Evolutionary conservation across 2,797 vertebrate species (phyloP).

Genomic region (Helarctos malayanus): DNA sequence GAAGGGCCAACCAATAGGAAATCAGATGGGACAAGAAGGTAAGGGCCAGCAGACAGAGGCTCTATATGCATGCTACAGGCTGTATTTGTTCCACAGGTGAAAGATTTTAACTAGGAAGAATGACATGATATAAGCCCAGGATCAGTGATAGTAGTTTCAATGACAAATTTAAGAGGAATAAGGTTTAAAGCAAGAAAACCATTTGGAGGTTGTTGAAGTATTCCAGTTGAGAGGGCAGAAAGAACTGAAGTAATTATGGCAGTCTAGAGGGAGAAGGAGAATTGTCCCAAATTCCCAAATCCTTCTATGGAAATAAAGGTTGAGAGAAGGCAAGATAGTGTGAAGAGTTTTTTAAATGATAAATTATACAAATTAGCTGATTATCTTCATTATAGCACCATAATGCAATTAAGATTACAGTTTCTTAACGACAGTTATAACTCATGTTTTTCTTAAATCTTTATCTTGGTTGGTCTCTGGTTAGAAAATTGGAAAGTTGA

Average conservation of each 20-base stretch:
- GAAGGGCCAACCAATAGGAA: neutral
- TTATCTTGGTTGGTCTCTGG: neutral
- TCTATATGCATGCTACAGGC: neutral
- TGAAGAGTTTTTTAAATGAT: neutral
- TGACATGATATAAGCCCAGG: neutral
- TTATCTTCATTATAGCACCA: neutral
- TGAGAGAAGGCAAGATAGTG: neutral
- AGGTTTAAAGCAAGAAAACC: neutral
- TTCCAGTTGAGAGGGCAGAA: neutral
- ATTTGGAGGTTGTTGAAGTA: neutral
- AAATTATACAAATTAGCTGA: neutral
- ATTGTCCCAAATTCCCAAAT: neutral
- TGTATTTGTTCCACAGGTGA: neutral
- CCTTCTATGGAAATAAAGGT: constrained; percentile 19
- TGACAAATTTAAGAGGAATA: neutral
- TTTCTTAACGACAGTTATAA: constrained; percentile 45
- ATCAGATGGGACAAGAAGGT: neutral
- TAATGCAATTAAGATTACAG: neutral
- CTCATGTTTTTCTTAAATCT: constrained; percentile 51
- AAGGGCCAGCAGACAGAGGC: neutral
- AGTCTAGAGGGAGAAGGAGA: neutral
- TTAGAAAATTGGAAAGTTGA: constrained; percentile 2
- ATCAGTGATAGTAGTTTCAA: neutral
- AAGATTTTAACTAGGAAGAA: constrained; percentile 50
- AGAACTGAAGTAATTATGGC: neutral